Conservation (phyloP, 2,797 vertebrate genomes). For the Acrossocheilus wenchowensis region DNA sequence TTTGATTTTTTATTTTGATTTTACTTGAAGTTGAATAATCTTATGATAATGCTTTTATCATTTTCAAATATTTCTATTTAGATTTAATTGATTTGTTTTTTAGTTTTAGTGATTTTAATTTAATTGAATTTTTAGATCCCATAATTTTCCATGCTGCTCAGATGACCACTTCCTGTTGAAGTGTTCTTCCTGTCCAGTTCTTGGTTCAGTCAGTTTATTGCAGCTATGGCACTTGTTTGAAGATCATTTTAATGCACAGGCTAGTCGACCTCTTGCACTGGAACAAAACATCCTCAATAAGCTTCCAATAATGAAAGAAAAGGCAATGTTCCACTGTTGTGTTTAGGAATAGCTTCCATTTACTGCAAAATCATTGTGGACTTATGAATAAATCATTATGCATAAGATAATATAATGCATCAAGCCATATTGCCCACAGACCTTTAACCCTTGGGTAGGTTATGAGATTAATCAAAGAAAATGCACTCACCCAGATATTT, state of each 20-base stretch:
- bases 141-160: not conserved
- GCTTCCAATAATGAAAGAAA: conserved; percentile 30
- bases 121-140: not conserved
- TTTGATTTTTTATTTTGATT: not conserved
- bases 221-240: not conserved
- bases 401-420: conserved; percentile 52
- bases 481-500: conserved; percentile 35
- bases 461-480: conserved; percentile 48
- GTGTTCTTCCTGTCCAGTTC: not conserved
- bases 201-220: not conserved
- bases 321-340: not conserved
- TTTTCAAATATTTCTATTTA: not conserved
- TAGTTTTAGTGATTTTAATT: not conserved
- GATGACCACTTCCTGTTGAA: not conserved
- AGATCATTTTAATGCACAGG: not conserved
- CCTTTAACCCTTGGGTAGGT: conserved; percentile 44
- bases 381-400: conserved; percentile 54
- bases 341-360: conserved; percentile 35
- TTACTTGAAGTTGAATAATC: not conserved
- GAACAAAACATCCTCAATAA: not conserved
- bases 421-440: conserved; percentile 32
- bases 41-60: not conserved
- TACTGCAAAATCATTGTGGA: conserved; percentile 46
- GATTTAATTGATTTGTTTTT: not conserved
- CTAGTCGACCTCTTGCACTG: not conserved